A percentile compares a stretch with the other conserved stretches of the same genome.
These are phyloP conservation scores for Melitaea athalia DNA, from an alignment of 2,888 invertebrate genomes.

Conservation along the genomic window DNA sequence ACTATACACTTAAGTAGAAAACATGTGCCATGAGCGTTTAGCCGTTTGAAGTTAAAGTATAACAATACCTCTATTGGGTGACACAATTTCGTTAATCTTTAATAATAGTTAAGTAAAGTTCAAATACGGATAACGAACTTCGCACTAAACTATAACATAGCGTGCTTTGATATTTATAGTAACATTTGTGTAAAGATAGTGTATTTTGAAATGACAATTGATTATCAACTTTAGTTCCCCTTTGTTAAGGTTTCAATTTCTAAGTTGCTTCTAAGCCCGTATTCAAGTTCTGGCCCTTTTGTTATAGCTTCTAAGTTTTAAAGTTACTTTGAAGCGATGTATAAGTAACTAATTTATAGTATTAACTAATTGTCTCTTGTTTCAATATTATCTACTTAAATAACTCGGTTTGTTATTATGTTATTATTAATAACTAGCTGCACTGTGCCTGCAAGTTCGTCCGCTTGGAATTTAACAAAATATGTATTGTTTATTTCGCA, in stretches of 20 bases:
- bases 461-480: too few relatives aligned
- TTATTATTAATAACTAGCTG: background rate
- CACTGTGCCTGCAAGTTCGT: too few relatives aligned
- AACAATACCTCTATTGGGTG: slow-evolving; percentile 11
- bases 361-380: slow-evolving; percentile 17
- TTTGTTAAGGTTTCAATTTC: slow-evolving; percentile 33
- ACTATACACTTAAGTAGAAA: too few relatives aligned
- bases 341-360: slow-evolving; percentile 25
- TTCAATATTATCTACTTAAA: background rate
- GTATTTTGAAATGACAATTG: slow-evolving; percentile 24
- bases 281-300: slow-evolving; percentile 42
- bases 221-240: slow-evolving; percentile 37
- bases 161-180: slow-evolving; percentile 23
- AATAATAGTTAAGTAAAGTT: slow-evolving; percentile 5
- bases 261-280: slow-evolving; percentile 28
- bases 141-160: slow-evolving; percentile 33
- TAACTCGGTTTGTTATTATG: background rate
- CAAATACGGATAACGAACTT: slow-evolving; percentile 7
- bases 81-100: background rate
- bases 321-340: slow-evolving; percentile 32
- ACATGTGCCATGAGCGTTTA: too few relatives aligned
- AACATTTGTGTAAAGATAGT: slow-evolving; percentile 18
- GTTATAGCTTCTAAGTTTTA: slow-evolving; percentile 43
- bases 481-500: too few relatives aligned
- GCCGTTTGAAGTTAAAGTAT: too few relatives aligned